Base-by-base conservation (phyloP, 2,888 invertebrate genomes). In the Camponotus fellah region DNA sequence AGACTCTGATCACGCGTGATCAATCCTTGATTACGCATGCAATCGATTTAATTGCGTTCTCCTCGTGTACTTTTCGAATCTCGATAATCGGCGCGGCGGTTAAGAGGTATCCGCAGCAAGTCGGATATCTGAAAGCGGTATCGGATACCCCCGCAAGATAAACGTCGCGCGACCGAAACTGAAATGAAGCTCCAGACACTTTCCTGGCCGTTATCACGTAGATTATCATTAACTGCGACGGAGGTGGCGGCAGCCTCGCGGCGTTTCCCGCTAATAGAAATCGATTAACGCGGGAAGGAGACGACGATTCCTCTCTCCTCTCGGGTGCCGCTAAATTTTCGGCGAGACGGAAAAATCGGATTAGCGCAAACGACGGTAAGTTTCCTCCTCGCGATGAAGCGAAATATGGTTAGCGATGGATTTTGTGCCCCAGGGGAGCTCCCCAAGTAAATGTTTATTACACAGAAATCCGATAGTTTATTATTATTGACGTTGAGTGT, bases 311-410 rank as follows among this genome's bases (percentile, higher is more conserved):
- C 46, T 62, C 77, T 37, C 34, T 65, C n/a, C 81, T 14, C 26
- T 14, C 62, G 37, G 64, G 40, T 77, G 53, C 21, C 72, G 71
- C 83, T 77, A 85, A 85, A 85, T 81, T 86, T 74, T 69, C 81
- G 69, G 56, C 60, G 68, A 76, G 66, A 79, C 74, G 56, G 81
- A 86, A 86, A 84, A 86, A 86, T 81, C 72, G 68, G 84, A 86
- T 86, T 84, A 86, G 49, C 81, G 40, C 49, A 21, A 26, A n/a
- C 53, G 37, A 12, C 17, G 21, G 43, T 62, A 34, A 49, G 66
- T 34, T 69, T 71, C 46, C 6, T 46, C 49, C 46, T 40, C 49
- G 53, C 49, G 46, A 17, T 17, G 21, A 71, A 10, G 12, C 4
- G 3, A 34, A 34, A 80, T 68, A 43, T 26, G 43, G 14, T 34